Percentiles rank a stretch among this genome's conserved stretches.
phyloP scores from a whole-genome alignment of 2,888 invertebrate species.

The Lasioglossum leucozonium region DNA sequence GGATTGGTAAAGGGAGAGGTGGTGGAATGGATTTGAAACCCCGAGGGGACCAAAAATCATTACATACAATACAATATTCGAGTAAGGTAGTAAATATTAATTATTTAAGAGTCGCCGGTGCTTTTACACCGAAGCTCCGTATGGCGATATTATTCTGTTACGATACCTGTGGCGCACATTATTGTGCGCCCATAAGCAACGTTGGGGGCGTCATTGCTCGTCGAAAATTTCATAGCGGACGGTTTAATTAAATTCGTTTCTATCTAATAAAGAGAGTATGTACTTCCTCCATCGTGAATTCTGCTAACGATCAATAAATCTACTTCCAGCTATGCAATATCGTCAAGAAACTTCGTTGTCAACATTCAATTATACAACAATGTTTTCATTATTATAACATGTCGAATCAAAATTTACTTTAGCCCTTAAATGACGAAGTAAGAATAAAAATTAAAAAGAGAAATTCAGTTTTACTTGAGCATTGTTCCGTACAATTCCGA shows the following conservation, averaged over 20 bases:
- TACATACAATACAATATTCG: too few species aligned
- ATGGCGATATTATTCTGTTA: slow-evolving; percentile 23
- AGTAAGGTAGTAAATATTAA: background rate
- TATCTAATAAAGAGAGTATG: slow-evolving; percentile 36
- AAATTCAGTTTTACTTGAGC: background rate
- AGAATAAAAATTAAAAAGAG: too few species aligned
- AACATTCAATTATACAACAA: background rate
- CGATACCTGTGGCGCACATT: slow-evolving; percentile 42
- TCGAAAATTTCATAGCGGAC: slow-evolving; percentile 39
- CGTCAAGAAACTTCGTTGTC: background rate
- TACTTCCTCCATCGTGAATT: slow-evolving; percentile 16
- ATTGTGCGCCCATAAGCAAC: slow-evolving; percentile 21
- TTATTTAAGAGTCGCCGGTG: slow-evolving; percentile 13
- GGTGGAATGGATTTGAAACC: too few species aligned
- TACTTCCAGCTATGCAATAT: background rate
- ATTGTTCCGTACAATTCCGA: too few species aligned
- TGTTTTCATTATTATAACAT: background rate
- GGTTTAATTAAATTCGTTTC: slow-evolving; percentile 54
- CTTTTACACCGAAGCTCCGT: slow-evolving; percentile 5
- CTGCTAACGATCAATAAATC: background rate
- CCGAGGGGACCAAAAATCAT: too few species aligned
- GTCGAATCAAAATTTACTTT: background rate
- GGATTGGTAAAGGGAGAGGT: too few species aligned
- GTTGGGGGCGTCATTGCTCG: slow-evolving; percentile 12
- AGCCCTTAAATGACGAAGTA: background rate